Conservation (phyloP, 2,888 invertebrate species). For the Anodontia alba region DNA sequence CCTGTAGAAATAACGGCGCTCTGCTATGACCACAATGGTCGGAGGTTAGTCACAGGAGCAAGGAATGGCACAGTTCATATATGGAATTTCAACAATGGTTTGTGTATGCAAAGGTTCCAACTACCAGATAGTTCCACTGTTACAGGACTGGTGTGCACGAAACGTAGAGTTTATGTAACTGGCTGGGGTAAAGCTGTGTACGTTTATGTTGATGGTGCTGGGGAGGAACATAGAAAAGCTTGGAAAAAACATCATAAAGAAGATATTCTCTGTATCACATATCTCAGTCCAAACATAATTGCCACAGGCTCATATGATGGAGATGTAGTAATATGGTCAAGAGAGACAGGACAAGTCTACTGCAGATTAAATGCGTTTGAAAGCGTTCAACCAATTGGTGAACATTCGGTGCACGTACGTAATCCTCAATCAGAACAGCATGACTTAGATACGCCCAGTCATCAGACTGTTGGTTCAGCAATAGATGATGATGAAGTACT, state of each 20-base stretch:
- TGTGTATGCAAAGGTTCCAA: conserved; percentile 89
- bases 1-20: conserved; percentile 92
- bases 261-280: conserved; percentile 90
- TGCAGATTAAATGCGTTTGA: conserved; percentile 72
- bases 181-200: conserved; percentile 89
- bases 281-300: conserved; percentile 82
- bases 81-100: conserved; percentile 94
- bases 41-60: conserved; percentile 91
- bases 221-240: conserved; percentile 87
- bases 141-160: conserved; percentile 86
- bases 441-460: conserved; percentile 17
- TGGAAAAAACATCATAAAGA: conserved; percentile 91
- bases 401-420: conserved; percentile 17
- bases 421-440: background rate
- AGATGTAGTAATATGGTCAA: conserved; percentile 92
- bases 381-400: conserved; percentile 57
- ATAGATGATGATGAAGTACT: conserved; percentile 23
- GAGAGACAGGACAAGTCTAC: conserved; percentile 89
- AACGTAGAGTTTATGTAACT: conserved; percentile 89
- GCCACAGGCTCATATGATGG: conserved; percentile 90
- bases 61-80: conserved; percentile 92
- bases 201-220: conserved; percentile 78
- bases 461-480: conserved; percentile 12
- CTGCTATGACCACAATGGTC: conserved; percentile 90
- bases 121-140: conserved; percentile 88